Evolutionary conservation across 2,797 vertebrate species (phyloP).

Genomic region (Eulemur coronatus): DNA sequence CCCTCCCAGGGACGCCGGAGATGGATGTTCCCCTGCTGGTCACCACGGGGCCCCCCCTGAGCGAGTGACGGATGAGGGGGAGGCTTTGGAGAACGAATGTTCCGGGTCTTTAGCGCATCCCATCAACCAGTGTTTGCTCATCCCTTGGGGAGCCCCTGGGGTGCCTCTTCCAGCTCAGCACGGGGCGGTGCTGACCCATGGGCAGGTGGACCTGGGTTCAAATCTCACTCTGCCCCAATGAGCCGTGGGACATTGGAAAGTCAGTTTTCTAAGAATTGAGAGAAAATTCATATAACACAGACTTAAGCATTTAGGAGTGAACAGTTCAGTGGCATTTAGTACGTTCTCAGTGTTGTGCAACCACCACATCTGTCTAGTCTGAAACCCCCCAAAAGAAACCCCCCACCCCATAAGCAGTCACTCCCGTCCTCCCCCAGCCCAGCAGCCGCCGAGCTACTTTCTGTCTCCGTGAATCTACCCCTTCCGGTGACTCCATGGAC

Average conservation of each 20-base stretch:
- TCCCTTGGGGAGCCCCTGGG: neutral
- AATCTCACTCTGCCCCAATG: neutral
- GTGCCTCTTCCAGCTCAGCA: too few relatives aligned
- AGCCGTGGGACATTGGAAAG: neutral
- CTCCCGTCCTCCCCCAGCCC: fast-evolving
- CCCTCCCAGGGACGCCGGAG: neutral
- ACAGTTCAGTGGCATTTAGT: neutral
- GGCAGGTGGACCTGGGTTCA: neutral
- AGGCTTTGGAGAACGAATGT: neutral
- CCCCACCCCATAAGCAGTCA: fast-evolving
- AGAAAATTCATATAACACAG: neutral
- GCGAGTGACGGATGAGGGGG: neutral
- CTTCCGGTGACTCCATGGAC: fast-evolving
- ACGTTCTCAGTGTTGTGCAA: too few relatives aligned
- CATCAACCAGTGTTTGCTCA: too few relatives aligned
- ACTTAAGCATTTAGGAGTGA: neutral
- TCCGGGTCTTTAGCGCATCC: too few relatives aligned
- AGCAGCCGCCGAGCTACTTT: neutral
- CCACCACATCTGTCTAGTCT: too few relatives aligned
- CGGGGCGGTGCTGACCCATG: neutral
- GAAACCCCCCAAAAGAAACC: neutral
- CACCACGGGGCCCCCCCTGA: neutral
- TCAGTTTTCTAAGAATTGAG: neutral
- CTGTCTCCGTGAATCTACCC: neutral
- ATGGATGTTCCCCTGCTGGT: neutral